These are phyloP conservation scores for Phalacrocorax aristotelis DNA, from an alignment of 2,113 vertebrate genomes.

Conservation along the genomic window DNA sequence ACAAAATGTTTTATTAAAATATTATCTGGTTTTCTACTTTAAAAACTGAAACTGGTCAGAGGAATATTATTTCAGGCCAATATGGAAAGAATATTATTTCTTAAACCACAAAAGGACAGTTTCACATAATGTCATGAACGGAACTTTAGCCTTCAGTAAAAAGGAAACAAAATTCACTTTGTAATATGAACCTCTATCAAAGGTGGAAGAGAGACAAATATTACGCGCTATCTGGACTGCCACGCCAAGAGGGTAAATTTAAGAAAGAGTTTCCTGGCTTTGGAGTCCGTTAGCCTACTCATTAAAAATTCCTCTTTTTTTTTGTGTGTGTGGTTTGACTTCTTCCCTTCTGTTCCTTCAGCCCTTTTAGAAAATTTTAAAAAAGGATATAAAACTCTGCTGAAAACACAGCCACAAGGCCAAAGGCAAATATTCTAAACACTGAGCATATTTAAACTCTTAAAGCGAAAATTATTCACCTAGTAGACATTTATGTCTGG, in stretches of 20 bases:
- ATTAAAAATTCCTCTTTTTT: neutral
- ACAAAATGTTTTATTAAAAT: neutral
- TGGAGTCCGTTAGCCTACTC: neutral
- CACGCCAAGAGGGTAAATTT: slow-evolving; percentile 2
- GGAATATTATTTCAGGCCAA: slow-evolving; percentile 9
- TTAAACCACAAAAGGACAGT: slow-evolving; percentile 48
- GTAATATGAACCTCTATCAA: slow-evolving; percentile 25
- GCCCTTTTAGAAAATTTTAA: neutral
- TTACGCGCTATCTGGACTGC: neutral
- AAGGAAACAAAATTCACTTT: slow-evolving; percentile 31
- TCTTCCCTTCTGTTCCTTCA: neutral
- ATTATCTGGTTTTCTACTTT: slow-evolving; percentile 6
- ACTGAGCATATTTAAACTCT: neutral
- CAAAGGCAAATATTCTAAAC: neutral
- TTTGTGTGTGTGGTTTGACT: neutral
- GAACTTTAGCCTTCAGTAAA: slow-evolving; percentile 4
- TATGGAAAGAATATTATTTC: slow-evolving; percentile 42
- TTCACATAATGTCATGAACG: neutral
- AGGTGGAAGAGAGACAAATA: slow-evolving; percentile 32
- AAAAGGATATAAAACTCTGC: neutral
- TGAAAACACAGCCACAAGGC: neutral
- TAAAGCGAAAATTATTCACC: neutral
- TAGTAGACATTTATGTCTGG: neutral
- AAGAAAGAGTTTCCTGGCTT: slow-evolving; percentile 40
- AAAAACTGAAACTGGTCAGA: slow-evolving; percentile 12